Evolutionary conservation across 2,888 invertebrate species (phyloP).

Genomic region (Cataglyphis altisquamis): DNA sequence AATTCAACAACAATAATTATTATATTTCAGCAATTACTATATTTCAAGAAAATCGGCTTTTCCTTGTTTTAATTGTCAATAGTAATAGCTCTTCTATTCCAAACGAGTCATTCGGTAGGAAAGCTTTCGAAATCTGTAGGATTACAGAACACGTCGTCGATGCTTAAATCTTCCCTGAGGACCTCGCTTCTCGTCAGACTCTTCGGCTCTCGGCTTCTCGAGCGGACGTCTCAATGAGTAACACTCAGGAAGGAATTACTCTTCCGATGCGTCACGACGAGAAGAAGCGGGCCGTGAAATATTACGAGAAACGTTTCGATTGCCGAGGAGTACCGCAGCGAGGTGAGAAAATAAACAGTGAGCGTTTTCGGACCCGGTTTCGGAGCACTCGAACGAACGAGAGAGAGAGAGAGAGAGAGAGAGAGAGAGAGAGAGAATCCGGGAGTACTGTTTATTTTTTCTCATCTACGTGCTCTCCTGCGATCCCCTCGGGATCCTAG

Average conservation of each 20-base stretch:
- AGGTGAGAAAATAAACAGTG: slow-evolving; percentile 82
- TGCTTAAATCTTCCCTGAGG: not conserved
- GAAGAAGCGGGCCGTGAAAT: slow-evolving; percentile 36
- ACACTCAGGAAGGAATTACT: slow-evolving; percentile 52
- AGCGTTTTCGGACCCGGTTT: slow-evolving; percentile 49
- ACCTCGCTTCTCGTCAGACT: not conserved
- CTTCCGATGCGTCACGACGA: slow-evolving; percentile 36
- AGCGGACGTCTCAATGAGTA: slow-evolving; percentile 50
- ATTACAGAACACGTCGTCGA: slow-evolving; percentile 42
- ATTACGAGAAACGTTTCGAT: slow-evolving; percentile 35
- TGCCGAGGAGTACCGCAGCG: slow-evolving; percentile 61
- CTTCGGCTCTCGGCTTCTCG: not conserved
- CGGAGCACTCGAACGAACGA: slow-evolving; percentile 34
- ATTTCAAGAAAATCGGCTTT: not conserved
- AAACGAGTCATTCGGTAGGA: not conserved
- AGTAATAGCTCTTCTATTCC: not conserved
- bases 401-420: slow-evolving; percentile 24
- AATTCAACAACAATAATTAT: no score
- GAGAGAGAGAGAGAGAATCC: slow-evolving; percentile 2
- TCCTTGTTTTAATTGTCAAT: not conserved
- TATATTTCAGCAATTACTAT: not conserved
- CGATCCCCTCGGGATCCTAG: slow-evolving; percentile 54
- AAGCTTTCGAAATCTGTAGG: slow-evolving; percentile 33
- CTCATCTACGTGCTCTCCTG: slow-evolving; percentile 63
- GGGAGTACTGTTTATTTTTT: slow-evolving; percentile 73